Percentiles rank a stretch among this genome's conserved stretches.
These are phyloP conservation scores for Tychaedon coryphoeus DNA, from an alignment of 2,113 vertebrate species.

Conservation along the genomic window DNA sequence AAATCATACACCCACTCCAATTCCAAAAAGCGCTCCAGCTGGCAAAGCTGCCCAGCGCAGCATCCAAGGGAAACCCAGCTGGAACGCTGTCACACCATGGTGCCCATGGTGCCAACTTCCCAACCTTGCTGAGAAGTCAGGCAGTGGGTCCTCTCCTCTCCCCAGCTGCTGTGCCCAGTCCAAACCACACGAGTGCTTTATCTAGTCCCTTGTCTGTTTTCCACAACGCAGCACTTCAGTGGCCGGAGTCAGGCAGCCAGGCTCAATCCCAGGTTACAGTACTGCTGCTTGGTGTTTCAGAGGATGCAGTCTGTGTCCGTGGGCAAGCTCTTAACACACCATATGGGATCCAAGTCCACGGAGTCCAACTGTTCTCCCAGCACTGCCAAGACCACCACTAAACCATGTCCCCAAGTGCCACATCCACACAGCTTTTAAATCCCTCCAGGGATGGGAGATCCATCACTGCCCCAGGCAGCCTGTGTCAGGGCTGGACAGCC, in stretches of 20 bases:
- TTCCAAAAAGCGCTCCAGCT: slow-evolving; percentile 55
- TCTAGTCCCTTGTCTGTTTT: not conserved
- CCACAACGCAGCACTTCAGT: not conserved
- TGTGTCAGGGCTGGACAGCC: not conserved
- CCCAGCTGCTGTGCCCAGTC: not conserved
- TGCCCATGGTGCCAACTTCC: not conserved
- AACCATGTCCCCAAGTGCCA: not conserved
- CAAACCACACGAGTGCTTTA: rapidly evolving
- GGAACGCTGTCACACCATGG: rapidly evolving
- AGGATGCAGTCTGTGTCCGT: not conserved
- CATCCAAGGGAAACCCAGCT: slow-evolving; percentile 41
- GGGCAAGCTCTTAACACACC: not conserved
- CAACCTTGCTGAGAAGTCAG: not conserved
- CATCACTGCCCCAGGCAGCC: not conserved
- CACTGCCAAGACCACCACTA: not conserved
- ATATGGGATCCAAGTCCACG: rapidly evolving
- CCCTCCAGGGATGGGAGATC: not conserved
- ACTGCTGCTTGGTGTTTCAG: not conserved
- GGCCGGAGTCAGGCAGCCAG: not conserved
- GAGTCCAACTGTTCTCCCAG: not conserved
- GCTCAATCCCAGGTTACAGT: not conserved
- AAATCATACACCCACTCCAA: slow-evolving; percentile 24
- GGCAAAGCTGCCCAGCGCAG: not conserved
- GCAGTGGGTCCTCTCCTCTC: not conserved
- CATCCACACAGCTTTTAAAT: not conserved